Conservation (phyloP, 1,140 invertebrate genomes). For the Episyrphus balteatus region DNA sequence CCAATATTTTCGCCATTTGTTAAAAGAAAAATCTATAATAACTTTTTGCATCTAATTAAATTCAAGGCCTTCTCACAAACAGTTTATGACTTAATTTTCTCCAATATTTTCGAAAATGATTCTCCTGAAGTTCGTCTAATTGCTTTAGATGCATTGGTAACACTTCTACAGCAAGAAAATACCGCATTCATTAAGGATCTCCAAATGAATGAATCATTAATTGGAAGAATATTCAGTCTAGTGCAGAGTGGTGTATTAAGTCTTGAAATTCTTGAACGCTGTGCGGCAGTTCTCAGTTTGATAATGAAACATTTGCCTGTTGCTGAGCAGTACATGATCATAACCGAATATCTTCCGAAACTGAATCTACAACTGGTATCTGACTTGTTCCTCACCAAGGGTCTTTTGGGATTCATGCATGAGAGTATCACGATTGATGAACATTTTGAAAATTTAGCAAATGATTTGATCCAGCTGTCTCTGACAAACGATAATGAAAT, state of each 20-base stretch:
- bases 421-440: slow-evolving; percentile 26
- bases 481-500: slow-evolving; percentile 18
- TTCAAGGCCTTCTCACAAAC: slow-evolving; percentile 27
- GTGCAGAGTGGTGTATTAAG: slow-evolving; percentile 10
- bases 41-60: slow-evolving; percentile 20
- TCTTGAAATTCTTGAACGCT: slow-evolving; percentile 13
- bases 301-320: slow-evolving; percentile 21
- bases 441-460: slow-evolving; percentile 27
- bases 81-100: slow-evolving; percentile 23
- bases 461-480: slow-evolving; percentile 25
- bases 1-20: slow-evolving; percentile 23
- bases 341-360: slow-evolving; percentile 23
- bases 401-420: slow-evolving; percentile 24
- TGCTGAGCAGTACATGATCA: slow-evolving; percentile 26
- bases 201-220: slow-evolving; percentile 22
- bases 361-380: slow-evolving; percentile 19
- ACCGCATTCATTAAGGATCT: slow-evolving; percentile 20
- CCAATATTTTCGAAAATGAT: slow-evolving; percentile 13
- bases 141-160: slow-evolving; percentile 21
- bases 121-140: slow-evolving; percentile 13
- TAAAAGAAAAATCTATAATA: slow-evolving; percentile 23
- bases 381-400: slow-evolving; percentile 28
- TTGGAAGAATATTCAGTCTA: slow-evolving; percentile 23
- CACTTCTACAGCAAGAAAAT: slow-evolving; percentile 18
- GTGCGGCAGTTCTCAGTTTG: slow-evolving; percentile 18